These are phyloP conservation scores for Paraplagusia blochii DNA, from an alignment of 2,113 vertebrate species.

Conservation along the genomic window DNA sequence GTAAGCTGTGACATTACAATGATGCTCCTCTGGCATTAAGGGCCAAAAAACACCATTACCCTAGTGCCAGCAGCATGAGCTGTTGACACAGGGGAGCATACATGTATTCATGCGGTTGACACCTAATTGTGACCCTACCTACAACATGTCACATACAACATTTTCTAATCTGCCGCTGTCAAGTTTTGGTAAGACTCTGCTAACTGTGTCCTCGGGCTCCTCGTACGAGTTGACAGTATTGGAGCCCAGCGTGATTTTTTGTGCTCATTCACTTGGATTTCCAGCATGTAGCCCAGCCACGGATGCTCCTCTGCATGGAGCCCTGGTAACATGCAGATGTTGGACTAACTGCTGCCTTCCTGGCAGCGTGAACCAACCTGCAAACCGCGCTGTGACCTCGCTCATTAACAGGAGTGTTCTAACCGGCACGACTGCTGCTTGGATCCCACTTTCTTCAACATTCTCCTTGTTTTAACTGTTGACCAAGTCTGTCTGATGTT, in stretches of 20 bases:
- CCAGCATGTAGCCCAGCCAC: constrained; percentile 1
- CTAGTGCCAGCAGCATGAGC: background rate
- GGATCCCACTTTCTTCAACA: background rate
- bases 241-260: background rate
- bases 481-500: background rate
- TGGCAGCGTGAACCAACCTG: constrained; percentile 10
- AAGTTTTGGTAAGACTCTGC: constrained; percentile 4
- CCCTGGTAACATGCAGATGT: background rate
- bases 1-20: constrained; percentile 2
- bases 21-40: background rate
- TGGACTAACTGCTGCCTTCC: constrained; percentile 7
- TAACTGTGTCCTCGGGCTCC: background rate
- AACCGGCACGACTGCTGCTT: background rate
- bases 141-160: background rate
- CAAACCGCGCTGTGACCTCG: constrained; percentile 13
- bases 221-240: constrained; percentile 5
- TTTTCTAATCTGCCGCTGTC: constrained; percentile 6
- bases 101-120: background rate
- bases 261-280: constrained; percentile 1
- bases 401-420: constrained; percentile 16
- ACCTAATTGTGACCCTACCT: background rate
- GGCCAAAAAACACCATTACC: background rate
- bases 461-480: constrained; percentile 1
- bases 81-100: background rate
- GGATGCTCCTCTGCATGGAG: background rate